Evolutionary conservation across 1,140 invertebrate genomes (phyloP), one percentile per base, ranked within the genome.

Genomic region (Ptiloglossa arizonensis): DNA sequence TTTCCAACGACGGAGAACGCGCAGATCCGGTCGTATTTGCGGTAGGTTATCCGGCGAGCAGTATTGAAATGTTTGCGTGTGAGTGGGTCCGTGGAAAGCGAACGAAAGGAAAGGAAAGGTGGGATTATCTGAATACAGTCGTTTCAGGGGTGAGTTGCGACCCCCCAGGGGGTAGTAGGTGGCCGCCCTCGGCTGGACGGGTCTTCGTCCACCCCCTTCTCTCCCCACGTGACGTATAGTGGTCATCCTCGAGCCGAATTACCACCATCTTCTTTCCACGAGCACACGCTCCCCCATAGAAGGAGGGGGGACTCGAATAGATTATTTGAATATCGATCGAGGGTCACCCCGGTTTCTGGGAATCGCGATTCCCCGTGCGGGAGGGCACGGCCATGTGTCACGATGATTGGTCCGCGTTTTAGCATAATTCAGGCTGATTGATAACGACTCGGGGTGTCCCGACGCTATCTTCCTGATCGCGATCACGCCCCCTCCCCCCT

Each of bases 61-160:
- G 77, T 89, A 91, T 91, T 91, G 90, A 91, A 91, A 91, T 90
- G 89, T 91, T 72, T 50, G 32, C 63, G 67, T 13, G 41, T 41
- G 82, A 80, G 82, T 78, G 78, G 72, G 81, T 48, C 57, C 57
- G 72, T 70, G 70, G 60, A 68, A 50, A 27, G 35, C 41, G 41
- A 11, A 57, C 32, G 73, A 50, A 50, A 27, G 38, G 72, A 56
- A 66, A 73, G 69, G 75, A 78, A 80, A 88, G 87, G 87, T 88
- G 59, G 90, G 89, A 92, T 92, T 92, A 93, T 93, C 91, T 90
- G 90, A 92, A 91, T 92, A 90, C 88, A 87, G 87, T 89, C 88
- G 86, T 88, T 87, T 79, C 77, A 76, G 79, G 87, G 86, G 85
- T 92, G 88, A 92, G 87, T 91, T 90, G 90, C 85, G 84, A 85